Conservation (phyloP, 2,888 invertebrate species). For the Erebia palarica region DNA sequence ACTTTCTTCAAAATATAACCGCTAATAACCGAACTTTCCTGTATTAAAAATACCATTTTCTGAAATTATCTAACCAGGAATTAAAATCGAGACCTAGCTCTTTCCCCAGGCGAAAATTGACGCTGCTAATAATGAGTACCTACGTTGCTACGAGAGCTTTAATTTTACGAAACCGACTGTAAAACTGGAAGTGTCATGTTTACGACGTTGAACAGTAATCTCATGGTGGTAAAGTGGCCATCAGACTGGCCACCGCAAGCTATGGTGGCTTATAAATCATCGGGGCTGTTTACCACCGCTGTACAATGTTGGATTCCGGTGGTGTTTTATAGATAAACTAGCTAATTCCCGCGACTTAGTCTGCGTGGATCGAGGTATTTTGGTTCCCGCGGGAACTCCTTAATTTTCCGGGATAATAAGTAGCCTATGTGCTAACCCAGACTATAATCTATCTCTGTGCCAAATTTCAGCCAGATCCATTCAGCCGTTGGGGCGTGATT, state of each 20-base stretch:
- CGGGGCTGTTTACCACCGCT: not conserved
- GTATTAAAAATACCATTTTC: no score
- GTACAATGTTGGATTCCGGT: not conserved
- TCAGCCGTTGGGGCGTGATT: no score
- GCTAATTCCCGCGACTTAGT: no score
- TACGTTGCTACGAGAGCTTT: not conserved
- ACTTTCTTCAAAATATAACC: no score
- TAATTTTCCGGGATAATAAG: no score
- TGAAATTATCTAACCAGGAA: not conserved
- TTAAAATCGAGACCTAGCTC: not conserved
- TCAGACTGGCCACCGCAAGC: not conserved
- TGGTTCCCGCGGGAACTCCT: no score
- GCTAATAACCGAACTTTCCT: no score
- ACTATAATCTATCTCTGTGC: no score
- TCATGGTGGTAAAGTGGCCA: not conserved
- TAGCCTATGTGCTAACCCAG: no score
- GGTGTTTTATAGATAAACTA: not conserved
- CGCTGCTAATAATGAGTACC: not conserved
- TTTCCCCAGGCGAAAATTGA: not conserved
- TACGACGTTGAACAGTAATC: constrained; percentile 5
- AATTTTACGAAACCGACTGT: not conserved
- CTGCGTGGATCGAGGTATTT: no score
- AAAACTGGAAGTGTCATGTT: not conserved
- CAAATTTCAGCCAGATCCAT: no score
- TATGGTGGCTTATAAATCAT: constrained; percentile 7